Base-by-base conservation (phyloP, 1,140 invertebrate genomes). In the Drosophila yakuba region DNA sequence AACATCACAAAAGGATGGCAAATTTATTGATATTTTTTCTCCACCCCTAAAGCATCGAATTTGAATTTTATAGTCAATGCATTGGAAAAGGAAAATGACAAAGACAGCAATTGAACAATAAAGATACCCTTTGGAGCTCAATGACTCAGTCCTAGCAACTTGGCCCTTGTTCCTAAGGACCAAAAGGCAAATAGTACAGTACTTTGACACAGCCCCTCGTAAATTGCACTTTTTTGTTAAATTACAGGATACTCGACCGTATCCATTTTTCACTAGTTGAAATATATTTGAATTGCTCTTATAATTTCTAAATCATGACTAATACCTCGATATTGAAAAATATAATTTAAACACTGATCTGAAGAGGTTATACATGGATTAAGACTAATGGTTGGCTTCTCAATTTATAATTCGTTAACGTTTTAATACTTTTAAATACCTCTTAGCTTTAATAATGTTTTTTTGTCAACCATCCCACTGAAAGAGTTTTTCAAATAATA, bases 231-330 rank as follows among this genome's bases (percentile, higher is more conserved):
- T 57, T 59, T 63, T 62, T 71, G 63, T 75, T 78, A 83, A 52
- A 88, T 81, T 78, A 66, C 69, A 52, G 78, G 69, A 75, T 58
- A 66, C 69, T 57, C 47, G 41, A 39, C 62, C 39, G 68, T 4
- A 15, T 10, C 4, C 32, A 1, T 23, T 11, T 32, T 62, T 4
- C 4, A 25, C 25, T 25, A 25, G 32, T 10, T 10, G 8, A 32
- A 32, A 8, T 32, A 32, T 32, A 10, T 32, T 32, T 32, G 8
- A 32, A 32, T 32, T 32, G 28, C 28, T 32, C 2, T 32, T 12
- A 47, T 6, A 23, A 7, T 14, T 47, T 23, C 2, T 2, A 15
- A 6, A 15, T 3, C 39, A 3, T 8, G n/a, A 43, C n/a, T 43
- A n/a, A 7, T 0, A 6, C 2, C 2, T 15, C 2, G 8, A 0